A percentile compares a stretch with the other conserved stretches of the same genome.
Evolutionary conservation across 2,113 vertebrate species (phyloP).

Genomic region (Strix aluco): DNA sequence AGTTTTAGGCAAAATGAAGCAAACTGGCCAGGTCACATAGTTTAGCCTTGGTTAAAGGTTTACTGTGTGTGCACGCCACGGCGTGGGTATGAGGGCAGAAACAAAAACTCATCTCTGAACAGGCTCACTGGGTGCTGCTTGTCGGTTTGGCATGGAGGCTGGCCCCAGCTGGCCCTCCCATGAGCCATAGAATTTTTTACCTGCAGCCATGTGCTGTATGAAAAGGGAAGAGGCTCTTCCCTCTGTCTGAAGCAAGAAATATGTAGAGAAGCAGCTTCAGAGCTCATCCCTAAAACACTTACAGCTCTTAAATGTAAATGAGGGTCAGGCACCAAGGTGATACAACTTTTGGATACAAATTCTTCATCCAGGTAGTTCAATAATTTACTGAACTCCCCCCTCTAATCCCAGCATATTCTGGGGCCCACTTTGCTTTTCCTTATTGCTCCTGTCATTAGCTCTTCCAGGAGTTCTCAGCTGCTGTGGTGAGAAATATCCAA

Average conservation of each 20-base stretch:
- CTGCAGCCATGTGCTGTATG: not conserved
- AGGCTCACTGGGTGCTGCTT: accelerated
- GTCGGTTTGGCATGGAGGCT: accelerated
- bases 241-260: not conserved
- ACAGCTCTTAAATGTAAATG: constrained; percentile 19
- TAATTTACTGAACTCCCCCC: not conserved
- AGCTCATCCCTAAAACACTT: not conserved
- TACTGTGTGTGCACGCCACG: not conserved
- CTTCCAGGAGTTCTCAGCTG: not conserved
- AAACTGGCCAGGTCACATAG: not conserved
- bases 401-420: not conserved
- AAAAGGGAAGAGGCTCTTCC: not conserved
- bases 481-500: not conserved
- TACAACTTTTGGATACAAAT: constrained; percentile 2
- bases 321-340: not conserved
- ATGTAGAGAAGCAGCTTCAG: not conserved
- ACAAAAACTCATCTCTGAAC: not conserved
- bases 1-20: not conserved
- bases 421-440: not conserved
- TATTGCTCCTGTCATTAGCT: not conserved
- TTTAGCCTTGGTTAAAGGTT: not conserved
- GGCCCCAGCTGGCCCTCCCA: not conserved
- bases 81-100: not conserved
- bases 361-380: not conserved
- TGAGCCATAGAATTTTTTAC: not conserved